A percentile compares a stretch with the other conserved stretches of the same genome.
These are phyloP conservation scores for Ornithorhynchus anatinus DNA, from an alignment of 2,113 vertebrate genomes.

Conservation along the genomic window DNA sequence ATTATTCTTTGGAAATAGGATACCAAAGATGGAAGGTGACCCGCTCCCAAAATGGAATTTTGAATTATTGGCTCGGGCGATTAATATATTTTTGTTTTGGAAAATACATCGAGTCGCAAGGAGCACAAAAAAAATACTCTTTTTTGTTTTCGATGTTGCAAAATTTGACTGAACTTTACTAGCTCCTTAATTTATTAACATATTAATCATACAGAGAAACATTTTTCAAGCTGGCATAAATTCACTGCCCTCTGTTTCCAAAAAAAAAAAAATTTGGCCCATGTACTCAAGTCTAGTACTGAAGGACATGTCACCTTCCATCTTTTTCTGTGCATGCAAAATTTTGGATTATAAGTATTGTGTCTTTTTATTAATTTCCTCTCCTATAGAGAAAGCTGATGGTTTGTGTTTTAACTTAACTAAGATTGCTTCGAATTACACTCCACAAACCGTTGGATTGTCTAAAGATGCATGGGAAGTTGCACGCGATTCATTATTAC, in stretches of 20 bases:
- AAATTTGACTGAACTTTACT: constrained; percentile 28
- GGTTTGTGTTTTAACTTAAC: constrained; percentile 99
- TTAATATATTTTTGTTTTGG: constrained; percentile 2
- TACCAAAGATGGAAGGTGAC: constrained; percentile 75
- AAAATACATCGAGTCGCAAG: constrained; percentile 50
- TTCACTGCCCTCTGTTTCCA: constrained; percentile 1
- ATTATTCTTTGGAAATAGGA: constrained; percentile 54
- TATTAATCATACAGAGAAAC: constrained; percentile 14
- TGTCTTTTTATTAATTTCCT: constrained; percentile 87
- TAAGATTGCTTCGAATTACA: constrained; percentile 89
- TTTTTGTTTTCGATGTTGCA: constrained; percentile 43
- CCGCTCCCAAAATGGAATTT: background rate
- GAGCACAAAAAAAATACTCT: constrained; percentile 16
- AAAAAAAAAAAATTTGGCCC: constrained; percentile 23
- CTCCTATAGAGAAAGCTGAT: constrained; percentile 92
- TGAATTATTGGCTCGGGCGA: constrained; percentile 4
- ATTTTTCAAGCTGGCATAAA: constrained; percentile 14
- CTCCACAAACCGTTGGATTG: constrained; percentile 96
- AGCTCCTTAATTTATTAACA: constrained; percentile 22
- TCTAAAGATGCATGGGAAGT: constrained; percentile 98
- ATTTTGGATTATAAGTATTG: constrained; percentile 81
- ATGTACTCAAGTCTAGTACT: constrained; percentile 5
- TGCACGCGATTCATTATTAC: constrained; percentile 81
- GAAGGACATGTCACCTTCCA: constrained; percentile 73
- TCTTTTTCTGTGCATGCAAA: constrained; percentile 85